These are phyloP conservation scores for Papilio gigon DNA, from an alignment of 2,888 invertebrate genomes.

Conservation along the genomic window DNA sequence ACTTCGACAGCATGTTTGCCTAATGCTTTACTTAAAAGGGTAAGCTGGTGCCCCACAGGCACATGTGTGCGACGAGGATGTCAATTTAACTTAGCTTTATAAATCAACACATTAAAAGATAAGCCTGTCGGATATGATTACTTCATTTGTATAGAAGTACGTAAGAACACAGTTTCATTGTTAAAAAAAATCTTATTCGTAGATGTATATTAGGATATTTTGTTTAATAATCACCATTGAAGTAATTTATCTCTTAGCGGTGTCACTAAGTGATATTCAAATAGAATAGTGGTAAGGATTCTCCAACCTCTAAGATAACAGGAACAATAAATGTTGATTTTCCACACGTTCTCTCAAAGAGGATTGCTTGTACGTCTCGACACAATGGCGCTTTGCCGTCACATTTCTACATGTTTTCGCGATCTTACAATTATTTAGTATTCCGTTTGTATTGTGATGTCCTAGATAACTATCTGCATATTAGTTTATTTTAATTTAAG, in stretches of 20 bases:
- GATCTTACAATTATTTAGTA: slow-evolving; percentile 1
- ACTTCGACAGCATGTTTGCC: no score
- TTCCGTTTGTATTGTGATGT: not conserved
- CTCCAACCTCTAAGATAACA: not conserved
- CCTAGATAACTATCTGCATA: not conserved
- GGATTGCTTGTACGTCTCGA: not conserved
- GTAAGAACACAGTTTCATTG: no score
- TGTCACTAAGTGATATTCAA: not conserved
- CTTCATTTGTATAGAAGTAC: no score
- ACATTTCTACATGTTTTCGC: not conserved
- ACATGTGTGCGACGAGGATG: no score
- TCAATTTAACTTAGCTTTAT: no score
- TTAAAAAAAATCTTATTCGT: no score
- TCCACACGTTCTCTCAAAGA: slow-evolving; percentile 6
- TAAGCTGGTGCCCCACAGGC: no score
- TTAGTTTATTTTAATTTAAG: no score
- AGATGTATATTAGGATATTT: no score
- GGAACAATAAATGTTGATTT: slow-evolving; percentile 1
- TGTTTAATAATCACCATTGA: not conserved
- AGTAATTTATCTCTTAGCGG: not conserved
- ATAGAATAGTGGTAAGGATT: not conserved
- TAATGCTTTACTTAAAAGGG: no score
- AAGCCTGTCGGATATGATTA: no score
- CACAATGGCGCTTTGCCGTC: not conserved
- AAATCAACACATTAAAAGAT: no score